phyloP scores from a whole-genome alignment of 2,888 invertebrate genomes.

The Parnassius mnemosyne region DNA sequence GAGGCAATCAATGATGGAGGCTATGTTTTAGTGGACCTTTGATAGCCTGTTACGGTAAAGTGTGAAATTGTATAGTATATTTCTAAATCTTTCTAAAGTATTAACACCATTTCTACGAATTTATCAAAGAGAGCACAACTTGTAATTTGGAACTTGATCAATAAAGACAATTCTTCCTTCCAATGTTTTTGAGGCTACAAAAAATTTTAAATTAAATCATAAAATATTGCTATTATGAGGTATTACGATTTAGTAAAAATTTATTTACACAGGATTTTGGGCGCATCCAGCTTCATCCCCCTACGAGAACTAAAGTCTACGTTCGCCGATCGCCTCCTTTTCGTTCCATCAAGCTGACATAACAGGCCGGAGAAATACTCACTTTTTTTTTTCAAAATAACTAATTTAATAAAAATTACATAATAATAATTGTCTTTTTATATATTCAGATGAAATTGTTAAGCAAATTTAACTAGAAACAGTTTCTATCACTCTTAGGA shows the following conservation, averaged over 20 bases:
- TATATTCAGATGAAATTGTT: too few species aligned
- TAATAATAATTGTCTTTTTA: not conserved
- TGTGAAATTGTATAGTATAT: too few species aligned
- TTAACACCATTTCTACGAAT: too few species aligned
- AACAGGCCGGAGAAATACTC: slow-evolving; percentile 27
- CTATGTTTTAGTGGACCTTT: too few species aligned
- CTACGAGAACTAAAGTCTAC: slow-evolving; percentile 64
- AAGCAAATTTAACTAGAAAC: not conserved
- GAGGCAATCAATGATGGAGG: too few species aligned
- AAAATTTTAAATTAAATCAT: not conserved
- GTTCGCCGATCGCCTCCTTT: slow-evolving; percentile 39
- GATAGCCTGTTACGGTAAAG: too few species aligned
- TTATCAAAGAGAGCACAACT: too few species aligned
- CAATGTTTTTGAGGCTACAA: too few species aligned
- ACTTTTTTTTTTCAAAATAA: not conserved
- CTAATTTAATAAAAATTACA: not conserved
- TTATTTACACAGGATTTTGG: slow-evolving; percentile 58
- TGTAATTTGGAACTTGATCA: too few species aligned
- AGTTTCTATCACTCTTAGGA: not conserved
- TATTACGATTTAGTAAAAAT: not conserved
- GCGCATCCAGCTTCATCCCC: slow-evolving; percentile 54
- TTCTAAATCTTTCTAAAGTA: too few species aligned
- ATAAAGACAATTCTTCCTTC: too few species aligned
- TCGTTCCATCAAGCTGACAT: slow-evolving; percentile 43
- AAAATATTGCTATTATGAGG: too few species aligned